Evolutionary conservation across 2,888 invertebrate genomes (phyloP), one percentile per base, ranked within the genome.

Genomic region (Orgyia antiqua): DNA sequence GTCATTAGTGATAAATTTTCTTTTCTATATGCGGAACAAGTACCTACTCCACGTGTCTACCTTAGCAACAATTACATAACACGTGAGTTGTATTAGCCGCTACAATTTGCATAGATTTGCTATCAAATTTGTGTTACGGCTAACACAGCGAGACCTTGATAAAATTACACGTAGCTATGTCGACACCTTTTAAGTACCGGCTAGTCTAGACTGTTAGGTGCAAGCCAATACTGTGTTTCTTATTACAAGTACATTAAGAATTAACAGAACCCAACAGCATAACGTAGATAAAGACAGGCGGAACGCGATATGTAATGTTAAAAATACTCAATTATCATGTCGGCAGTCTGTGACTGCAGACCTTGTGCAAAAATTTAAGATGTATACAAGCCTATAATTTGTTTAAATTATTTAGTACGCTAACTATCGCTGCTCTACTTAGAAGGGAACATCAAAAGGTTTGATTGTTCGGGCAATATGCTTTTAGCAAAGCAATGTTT

Each of bases 301-400:
- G 68, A 69, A 70, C 72, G 68, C 64, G 66, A 70, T 70, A 69
- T 67, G 60, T 55, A 67, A 66, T 50, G 64, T 71, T 71, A 68
- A 73, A 71, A 74, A 73, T 70, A 73, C 67, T 59, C 57, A 61
- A 70, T 69, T 69, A 74, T 69, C 66, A 62, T 61, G 60, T 61
- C 63, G 55, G 59, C 50, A 15, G 6, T 15, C 4, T 15, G 4
- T 15, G 6, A 15, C 4, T 4, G 15, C 4, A 15, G 35, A 31
- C 41, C 58, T 42, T 30, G 54, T 62, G 67, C 53, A 47, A 41
- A 50, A 51, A 58, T 29, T 28, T 27, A 10, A 4, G 15, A 15
- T 4, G 4, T 15, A 15, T 6, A 6, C 15, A 6, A 4, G 15
- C 15, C 15, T 4, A 15, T 15, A 4, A 4, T 15, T 15, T 15